Evolutionary conservation across 2,797 vertebrate species (phyloP).

Genomic region (Ataeniobius toweri): DNA sequence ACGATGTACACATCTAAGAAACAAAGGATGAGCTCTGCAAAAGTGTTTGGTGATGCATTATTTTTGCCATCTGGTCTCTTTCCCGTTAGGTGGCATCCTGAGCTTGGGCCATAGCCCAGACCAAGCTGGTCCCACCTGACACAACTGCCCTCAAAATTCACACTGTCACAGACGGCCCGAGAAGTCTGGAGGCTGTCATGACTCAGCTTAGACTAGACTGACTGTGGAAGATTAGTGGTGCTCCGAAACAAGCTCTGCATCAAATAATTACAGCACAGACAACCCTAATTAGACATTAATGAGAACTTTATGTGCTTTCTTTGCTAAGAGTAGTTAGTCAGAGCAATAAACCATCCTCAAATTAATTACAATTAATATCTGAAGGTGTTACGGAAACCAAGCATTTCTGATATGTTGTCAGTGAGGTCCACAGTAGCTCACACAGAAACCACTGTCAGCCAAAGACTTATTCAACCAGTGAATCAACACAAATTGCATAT

Average conservation of each 20-base stretch:
- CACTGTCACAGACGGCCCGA: conserved; percentile 61
- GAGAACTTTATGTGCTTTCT: conserved; percentile 24
- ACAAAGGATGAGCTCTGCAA: too few species aligned
- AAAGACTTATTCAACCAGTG: neutral
- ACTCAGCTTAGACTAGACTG: conserved; percentile 60
- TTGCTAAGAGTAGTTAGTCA: conserved; percentile 12
- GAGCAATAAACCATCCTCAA: conserved; percentile 10
- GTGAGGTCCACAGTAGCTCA: neutral
- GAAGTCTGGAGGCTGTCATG: conserved; percentile 62
- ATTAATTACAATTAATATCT: conserved; percentile 3
- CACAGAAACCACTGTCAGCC: conserved; percentile 7
- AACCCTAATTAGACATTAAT: conserved; percentile 47
- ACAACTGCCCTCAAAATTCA: conserved; percentile 65
- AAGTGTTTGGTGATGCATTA: conserved; percentile 19
- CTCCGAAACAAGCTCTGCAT: conserved; percentile 32
- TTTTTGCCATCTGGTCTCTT: conserved; percentile 63
- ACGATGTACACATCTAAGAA: too few species aligned
- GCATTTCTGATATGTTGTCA: neutral
- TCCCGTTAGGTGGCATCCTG: conserved; percentile 49
- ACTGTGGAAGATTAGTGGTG: conserved; percentile 39
- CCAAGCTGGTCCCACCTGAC: conserved; percentile 67
- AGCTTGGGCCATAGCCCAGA: conserved; percentile 63
- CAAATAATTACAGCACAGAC: conserved; percentile 47
- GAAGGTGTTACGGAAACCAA: conserved; percentile 8
- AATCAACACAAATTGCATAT: conserved; percentile 23